Conservation (phyloP, 2,113 vertebrate species). For the Sisor rabdophorus region DNA sequence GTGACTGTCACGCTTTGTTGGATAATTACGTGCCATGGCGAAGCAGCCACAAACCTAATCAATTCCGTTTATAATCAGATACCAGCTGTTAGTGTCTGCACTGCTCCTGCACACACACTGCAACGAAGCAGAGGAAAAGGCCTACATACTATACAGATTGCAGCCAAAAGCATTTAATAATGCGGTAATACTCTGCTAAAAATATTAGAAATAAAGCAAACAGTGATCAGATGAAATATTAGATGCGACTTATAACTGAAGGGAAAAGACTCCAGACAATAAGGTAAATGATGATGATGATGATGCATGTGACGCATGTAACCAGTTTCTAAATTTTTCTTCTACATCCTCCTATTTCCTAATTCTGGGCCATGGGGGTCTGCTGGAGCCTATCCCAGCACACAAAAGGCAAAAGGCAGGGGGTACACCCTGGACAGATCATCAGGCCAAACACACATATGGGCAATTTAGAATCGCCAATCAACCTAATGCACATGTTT, state of each 20-base stretch:
- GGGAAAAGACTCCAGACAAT: background rate
- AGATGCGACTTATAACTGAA: background rate
- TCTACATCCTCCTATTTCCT: too few species aligned
- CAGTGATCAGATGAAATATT: background rate
- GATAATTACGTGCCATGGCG: background rate
- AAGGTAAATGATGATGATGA: background rate
- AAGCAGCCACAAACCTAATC: slow-evolving; percentile 1
- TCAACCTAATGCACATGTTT: too few species aligned
- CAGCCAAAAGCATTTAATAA: background rate
- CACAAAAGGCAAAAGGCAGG: too few species aligned
- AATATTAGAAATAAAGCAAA: background rate
- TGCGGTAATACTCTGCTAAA: background rate
- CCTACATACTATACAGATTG: background rate
- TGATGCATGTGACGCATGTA: too few species aligned
- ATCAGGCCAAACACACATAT: too few species aligned
- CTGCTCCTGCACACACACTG: background rate
- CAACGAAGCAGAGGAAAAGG: background rate
- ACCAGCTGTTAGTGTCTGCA: background rate
- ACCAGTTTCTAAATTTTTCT: too few species aligned
- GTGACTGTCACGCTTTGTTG: background rate
- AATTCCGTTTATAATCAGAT: slow-evolving; percentile 10
- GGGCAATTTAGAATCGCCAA: too few species aligned
- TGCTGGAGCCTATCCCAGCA: too few species aligned
- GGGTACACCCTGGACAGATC: too few species aligned
- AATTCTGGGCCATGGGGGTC: too few species aligned